Evolutionary conservation across 2,888 invertebrate genomes (phyloP).

Genomic region (Ectemnius cavifrons): DNA sequence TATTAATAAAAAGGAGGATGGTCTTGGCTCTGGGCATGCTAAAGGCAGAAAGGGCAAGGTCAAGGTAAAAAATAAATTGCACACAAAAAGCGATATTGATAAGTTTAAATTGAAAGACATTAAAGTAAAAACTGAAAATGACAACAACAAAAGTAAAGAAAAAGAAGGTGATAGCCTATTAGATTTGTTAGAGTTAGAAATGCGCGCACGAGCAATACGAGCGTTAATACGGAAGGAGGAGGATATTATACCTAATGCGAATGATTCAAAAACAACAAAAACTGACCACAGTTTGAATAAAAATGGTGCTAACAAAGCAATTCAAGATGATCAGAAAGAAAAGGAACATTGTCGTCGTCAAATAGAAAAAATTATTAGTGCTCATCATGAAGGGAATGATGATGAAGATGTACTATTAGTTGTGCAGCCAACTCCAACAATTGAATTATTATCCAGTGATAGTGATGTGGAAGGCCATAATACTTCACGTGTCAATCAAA

Average conservation of each 20-base stretch:
- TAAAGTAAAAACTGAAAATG: slow-evolving; percentile 66
- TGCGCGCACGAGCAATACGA: slow-evolving; percentile 81
- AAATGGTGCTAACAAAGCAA: slow-evolving; percentile 44
- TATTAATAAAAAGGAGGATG: slow-evolving; percentile 62
- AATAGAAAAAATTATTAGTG: slow-evolving; percentile 62
- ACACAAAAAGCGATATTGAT: slow-evolving; percentile 18
- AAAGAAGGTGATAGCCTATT: slow-evolving; percentile 78
- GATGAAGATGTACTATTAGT: slow-evolving; percentile 76
- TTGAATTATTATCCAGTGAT: slow-evolving; percentile 74
- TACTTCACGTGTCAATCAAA: slow-evolving; percentile 49
- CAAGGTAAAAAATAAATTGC: slow-evolving; percentile 51
- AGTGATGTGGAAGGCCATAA: slow-evolving; percentile 63
- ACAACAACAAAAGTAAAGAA: slow-evolving; percentile 59
- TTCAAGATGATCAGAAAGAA: slow-evolving; percentile 55
- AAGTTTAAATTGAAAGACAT: slow-evolving; percentile 49
- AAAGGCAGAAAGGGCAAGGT: slow-evolving; percentile 17
- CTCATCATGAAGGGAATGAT: slow-evolving; percentile 62
- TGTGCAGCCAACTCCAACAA: slow-evolving; percentile 73
- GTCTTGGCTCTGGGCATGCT: slow-evolving; percentile 46
- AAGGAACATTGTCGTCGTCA: slow-evolving; percentile 59
- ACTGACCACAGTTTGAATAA: slow-evolving; percentile 31
- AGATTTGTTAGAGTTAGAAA: slow-evolving; percentile 81
- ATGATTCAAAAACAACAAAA: slow-evolving; percentile 30
- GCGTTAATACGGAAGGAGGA: slow-evolving; percentile 78
- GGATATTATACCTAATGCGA: slow-evolving; percentile 64